Evolutionary conservation across 2,797 vertebrate genomes (phyloP).

Genomic region (Melanotaenia maccullochi): DNA sequence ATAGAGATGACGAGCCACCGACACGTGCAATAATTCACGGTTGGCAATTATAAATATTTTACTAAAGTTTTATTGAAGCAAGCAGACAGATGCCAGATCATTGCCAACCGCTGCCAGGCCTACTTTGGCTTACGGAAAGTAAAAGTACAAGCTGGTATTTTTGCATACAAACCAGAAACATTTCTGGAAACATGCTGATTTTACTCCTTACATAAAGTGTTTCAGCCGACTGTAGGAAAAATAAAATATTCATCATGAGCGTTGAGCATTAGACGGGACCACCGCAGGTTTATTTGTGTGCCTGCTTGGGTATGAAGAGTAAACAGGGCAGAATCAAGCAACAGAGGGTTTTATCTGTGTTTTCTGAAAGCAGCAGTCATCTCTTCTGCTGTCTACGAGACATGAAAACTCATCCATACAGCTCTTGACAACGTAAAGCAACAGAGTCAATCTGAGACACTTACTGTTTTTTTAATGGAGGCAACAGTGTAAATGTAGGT

Average conservation of each 20-base stretch:
- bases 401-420: constrained; percentile 36
- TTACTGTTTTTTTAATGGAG: neutral
- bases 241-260: constrained; percentile 79
- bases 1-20: constrained; percentile 43
- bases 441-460: constrained; percentile 14
- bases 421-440: constrained; percentile 29
- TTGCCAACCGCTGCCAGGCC: neutral
- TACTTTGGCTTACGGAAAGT: constrained; percentile 42
- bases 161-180: constrained; percentile 14
- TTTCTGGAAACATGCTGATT: constrained; percentile 62
- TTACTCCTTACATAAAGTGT: constrained; percentile 64
- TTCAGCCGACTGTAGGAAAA: constrained; percentile 66
- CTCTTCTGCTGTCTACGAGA: constrained; percentile 39
- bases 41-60: constrained; percentile 32
- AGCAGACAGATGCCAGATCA: constrained; percentile 53
- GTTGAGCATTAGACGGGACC: constrained; percentile 59
- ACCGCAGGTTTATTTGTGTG: constrained; percentile 70
- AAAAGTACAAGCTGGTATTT: constrained; percentile 32
- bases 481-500: constrained; percentile 7
- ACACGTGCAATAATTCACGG: constrained; percentile 42
- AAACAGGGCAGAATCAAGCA: constrained; percentile 62
- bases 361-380: constrained; percentile 53
- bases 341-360: constrained; percentile 63
- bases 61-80: constrained; percentile 14
- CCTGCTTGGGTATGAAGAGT: constrained; percentile 68